Evolutionary conservation across 1,140 invertebrate species (phyloP).

Genomic region (Trichomalopsis sarcophagae): DNA sequence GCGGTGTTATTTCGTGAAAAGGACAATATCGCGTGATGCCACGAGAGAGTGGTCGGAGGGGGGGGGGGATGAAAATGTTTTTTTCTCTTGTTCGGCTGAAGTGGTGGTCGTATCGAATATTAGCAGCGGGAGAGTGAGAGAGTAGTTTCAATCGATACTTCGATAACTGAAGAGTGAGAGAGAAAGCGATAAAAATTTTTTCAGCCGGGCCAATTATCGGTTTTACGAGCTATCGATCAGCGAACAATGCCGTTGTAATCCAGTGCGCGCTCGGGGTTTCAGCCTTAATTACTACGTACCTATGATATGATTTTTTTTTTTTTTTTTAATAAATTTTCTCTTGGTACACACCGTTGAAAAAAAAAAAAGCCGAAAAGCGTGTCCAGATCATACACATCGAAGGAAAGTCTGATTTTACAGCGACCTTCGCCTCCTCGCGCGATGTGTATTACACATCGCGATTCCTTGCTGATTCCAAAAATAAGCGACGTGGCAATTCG

Average conservation of each 20-base stretch:
- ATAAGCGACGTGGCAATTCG: not conserved
- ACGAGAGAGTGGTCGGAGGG: no score
- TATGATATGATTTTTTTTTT: no score
- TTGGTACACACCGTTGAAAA: no score
- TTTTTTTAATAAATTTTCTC: no score
- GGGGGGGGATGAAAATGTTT: not conserved
- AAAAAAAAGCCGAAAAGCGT: no score
- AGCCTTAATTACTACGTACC: no score
- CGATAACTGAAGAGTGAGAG: not conserved
- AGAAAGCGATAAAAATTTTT: not conserved
- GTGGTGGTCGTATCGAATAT: not conserved
- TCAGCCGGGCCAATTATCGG: not conserved
- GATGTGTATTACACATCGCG: not conserved
- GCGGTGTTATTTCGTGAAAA: not conserved
- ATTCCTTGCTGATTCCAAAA: slow-evolving; percentile 1
- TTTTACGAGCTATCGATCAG: slow-evolving; percentile 2
- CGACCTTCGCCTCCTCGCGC: slow-evolving; percentile 25
- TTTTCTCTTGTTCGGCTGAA: not conserved
- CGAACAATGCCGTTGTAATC: not conserved
- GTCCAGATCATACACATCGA: no score
- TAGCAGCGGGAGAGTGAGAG: not conserved
- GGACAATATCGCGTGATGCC: not conserved
- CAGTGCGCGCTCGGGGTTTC: no score
- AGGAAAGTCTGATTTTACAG: not conserved
- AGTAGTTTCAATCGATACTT: not conserved